Conservation (phyloP, 2,113 vertebrate species). For the Oriolus oriolus region DNA sequence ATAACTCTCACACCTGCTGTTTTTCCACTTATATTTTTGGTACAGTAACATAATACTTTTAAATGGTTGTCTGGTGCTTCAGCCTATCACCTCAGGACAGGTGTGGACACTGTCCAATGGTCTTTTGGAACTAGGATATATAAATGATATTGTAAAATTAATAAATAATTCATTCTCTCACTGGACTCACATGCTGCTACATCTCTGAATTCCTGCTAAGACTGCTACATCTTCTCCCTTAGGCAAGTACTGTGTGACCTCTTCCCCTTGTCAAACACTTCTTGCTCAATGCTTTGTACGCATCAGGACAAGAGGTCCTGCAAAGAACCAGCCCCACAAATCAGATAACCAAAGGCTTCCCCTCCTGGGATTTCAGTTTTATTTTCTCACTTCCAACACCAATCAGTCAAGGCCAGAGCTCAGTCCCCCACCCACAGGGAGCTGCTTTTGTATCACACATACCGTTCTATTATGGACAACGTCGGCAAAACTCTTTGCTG, state of each 20-base stretch:
- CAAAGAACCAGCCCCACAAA: neutral
- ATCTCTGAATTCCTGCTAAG: too few relatives aligned
- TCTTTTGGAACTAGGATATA: too few relatives aligned
- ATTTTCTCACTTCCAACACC: neutral
- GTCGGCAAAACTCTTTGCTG: accelerated
- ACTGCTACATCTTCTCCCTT: too few relatives aligned
- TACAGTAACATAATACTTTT: too few relatives aligned
- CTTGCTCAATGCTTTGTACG: neutral
- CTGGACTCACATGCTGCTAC: too few relatives aligned
- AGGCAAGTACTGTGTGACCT: neutral
- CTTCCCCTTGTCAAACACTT: neutral
- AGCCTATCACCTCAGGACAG: too few relatives aligned
- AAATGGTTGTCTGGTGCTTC: too few relatives aligned
- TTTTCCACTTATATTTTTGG: too few relatives aligned
- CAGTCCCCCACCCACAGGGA: accelerated
- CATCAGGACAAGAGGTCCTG: neutral
- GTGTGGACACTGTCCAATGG: too few relatives aligned
- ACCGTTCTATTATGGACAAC: neutral
- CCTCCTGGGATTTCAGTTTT: neutral
- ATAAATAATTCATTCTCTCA: too few relatives aligned
- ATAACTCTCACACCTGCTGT: too few relatives aligned
- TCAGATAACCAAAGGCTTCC: neutral
- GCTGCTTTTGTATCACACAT: accelerated
- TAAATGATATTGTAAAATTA: too few relatives aligned
- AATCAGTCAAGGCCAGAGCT: neutral